phyloP scores from a whole-genome alignment of 2,888 invertebrate genomes.

The Troilus luridus region DNA sequence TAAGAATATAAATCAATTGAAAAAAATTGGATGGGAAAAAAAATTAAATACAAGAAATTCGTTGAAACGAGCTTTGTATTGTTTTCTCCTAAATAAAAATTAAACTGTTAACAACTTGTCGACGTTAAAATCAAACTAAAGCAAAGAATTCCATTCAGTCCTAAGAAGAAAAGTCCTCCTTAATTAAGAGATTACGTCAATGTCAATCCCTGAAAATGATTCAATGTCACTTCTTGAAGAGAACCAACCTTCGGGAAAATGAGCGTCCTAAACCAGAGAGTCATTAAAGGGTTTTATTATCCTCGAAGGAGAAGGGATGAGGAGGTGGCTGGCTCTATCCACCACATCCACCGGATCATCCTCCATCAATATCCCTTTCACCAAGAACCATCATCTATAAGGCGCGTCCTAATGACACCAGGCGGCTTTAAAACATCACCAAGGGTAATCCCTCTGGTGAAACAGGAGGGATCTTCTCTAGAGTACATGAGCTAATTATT shows the following conservation, averaged over 20 bases:
- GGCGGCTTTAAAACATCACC: neutral
- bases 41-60: too few relatives aligned
- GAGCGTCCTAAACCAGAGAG: neutral
- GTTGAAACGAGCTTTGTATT: too few relatives aligned
- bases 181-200: neutral
- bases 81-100: too few relatives aligned
- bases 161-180: neutral
- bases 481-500: neutral
- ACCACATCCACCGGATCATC: neutral
- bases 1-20: too few relatives aligned
- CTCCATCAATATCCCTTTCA: constrained; percentile 25
- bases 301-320: neutral
- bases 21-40: too few relatives aligned
- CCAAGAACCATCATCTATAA: constrained; percentile 17
- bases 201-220: neutral
- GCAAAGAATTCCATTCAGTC: neutral
- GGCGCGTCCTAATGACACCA: constrained; percentile 9
- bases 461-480: neutral
- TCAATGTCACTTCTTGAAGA: neutral
- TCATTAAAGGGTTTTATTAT: constrained; percentile 6
- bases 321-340: neutral
- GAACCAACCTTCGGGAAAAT: neutral
- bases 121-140: too few relatives aligned
- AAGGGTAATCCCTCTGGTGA: neutral
- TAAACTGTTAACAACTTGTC: too few relatives aligned